Conservation (phyloP, 1,140 invertebrate genomes). For the Steinernema feltiae region DNA sequence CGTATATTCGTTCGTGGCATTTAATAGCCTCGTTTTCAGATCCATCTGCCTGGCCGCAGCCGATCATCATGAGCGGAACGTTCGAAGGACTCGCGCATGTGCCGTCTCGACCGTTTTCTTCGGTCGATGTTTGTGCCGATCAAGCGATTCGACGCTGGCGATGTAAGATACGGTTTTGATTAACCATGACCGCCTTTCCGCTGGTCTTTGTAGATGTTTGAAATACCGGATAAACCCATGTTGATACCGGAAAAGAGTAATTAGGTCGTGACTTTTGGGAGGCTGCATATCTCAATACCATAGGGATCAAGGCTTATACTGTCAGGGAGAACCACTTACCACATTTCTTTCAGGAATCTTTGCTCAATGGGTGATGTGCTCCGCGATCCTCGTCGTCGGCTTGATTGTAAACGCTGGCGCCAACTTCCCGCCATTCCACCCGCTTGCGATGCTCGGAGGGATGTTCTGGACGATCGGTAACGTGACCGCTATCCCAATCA, state of each 20-base stretch:
- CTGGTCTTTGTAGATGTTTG: no score
- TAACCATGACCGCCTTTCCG: no score
- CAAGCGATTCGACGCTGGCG: constrained; percentile 33
- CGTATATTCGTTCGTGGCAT: no score
- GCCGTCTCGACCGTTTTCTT: constrained; percentile 36
- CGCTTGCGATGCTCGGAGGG: constrained; percentile 46
- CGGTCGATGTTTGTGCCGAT: constrained; percentile 39
- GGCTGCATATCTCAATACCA: no score
- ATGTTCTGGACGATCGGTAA: constrained; percentile 45
- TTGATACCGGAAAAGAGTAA: no score
- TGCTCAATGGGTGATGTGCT: constrained; percentile 46
- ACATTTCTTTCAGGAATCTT: constrained; percentile 41
- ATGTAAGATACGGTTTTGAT: constrained; percentile 23
- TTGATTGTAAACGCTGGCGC: constrained; percentile 30
- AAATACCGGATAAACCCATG: no score
- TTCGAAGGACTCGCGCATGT: constrained; percentile 27
- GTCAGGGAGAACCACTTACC: no score
- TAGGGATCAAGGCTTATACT: no score
- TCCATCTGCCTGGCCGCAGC: constrained; percentile 14
- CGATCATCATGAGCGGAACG: constrained; percentile 22
- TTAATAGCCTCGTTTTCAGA: constrained; percentile 16
- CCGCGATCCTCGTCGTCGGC: constrained; percentile 38
- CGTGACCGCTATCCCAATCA: constrained; percentile 36
- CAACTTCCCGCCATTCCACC: constrained; percentile 41
- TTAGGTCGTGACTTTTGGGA: no score